Evolutionary conservation across 1,140 invertebrate species (phyloP).

Genomic region (Mamestra configurata): DNA sequence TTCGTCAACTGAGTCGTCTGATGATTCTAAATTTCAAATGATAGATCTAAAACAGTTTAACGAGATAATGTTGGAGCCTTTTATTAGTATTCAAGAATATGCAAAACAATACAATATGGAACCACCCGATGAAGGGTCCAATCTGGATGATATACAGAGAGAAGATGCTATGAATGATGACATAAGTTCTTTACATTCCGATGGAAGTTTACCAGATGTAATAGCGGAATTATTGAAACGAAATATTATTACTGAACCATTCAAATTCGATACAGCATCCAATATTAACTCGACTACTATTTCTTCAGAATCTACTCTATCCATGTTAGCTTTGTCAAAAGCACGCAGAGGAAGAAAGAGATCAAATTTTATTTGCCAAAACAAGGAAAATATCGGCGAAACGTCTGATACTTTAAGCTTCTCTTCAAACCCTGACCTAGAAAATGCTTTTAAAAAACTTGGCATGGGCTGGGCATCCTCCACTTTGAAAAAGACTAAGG

Average conservation of each 20-base stretch:
- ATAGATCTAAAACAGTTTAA: slow-evolving; percentile 84
- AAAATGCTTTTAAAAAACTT: slow-evolving; percentile 89
- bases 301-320: slow-evolving; percentile 80
- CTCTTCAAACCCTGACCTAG: slow-evolving; percentile 87
- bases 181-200: slow-evolving; percentile 80
- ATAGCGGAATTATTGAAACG: slow-evolving; percentile 83
- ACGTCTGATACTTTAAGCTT: slow-evolving; percentile 83
- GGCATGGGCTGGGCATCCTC: slow-evolving; percentile 91
- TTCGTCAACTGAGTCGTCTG: slow-evolving; percentile 70
- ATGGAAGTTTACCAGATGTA: slow-evolving; percentile 85
- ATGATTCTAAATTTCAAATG: slow-evolving; percentile 78
- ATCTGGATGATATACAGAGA: slow-evolving; percentile 69
- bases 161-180: slow-evolving; percentile 69
- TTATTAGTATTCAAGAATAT: slow-evolving; percentile 84
- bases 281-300: slow-evolving; percentile 78
- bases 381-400: slow-evolving; percentile 77
- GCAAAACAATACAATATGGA: slow-evolving; percentile 77
- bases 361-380: slow-evolving; percentile 59
- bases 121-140: slow-evolving; percentile 72
- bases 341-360: slow-evolving; percentile 68
- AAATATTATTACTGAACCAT: slow-evolving; percentile 82
- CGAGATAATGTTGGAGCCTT: slow-evolving; percentile 83
- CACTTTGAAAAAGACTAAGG: slow-evolving; percentile 90
- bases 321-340: slow-evolving; percentile 77
- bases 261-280: slow-evolving; percentile 78